Evolutionary conservation across 1,140 invertebrate species (phyloP).

Genomic region (Euura saliciscinereae): DNA sequence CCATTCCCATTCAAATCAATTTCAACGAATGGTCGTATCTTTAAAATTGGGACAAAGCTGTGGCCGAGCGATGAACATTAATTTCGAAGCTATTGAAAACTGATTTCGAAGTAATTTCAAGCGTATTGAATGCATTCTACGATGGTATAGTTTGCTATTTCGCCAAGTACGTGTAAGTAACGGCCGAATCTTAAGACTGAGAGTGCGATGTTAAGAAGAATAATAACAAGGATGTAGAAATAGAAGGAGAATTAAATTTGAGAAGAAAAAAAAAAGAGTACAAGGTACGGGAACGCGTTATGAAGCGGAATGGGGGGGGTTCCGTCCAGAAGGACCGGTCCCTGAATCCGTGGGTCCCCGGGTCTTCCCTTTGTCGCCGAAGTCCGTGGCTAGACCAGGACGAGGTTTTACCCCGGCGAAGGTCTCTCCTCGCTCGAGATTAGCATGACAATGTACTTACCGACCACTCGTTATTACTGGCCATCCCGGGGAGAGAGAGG

Average conservation of each 20-base stretch:
- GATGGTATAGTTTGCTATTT: too few relatives aligned
- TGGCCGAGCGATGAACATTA: too few relatives aligned
- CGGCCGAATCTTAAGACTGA: too few relatives aligned
- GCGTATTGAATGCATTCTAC: too few relatives aligned
- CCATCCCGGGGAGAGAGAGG: constrained; percentile 37
- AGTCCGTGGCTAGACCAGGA: constrained; percentile 30
- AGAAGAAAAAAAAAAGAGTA: neutral
- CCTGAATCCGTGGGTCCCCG: neutral
- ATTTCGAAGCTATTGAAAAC: too few relatives aligned
- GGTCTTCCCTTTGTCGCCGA: constrained; percentile 40
- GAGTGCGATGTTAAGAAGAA: too few relatives aligned
- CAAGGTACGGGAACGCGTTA: neutral
- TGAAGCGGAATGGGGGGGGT: constrained; percentile 18
- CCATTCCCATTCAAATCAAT: too few relatives aligned
- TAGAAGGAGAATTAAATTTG: neutral
- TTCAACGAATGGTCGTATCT: too few relatives aligned
- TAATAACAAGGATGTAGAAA: too few relatives aligned
- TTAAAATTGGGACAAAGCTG: too few relatives aligned
- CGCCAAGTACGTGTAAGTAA: too few relatives aligned
- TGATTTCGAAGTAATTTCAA: too few relatives aligned
- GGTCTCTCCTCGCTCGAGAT: constrained; percentile 33
- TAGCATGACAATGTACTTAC: constrained; percentile 57
- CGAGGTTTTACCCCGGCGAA: constrained; percentile 27
- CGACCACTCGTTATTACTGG: constrained; percentile 53
- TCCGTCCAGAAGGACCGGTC: constrained; percentile 41